Evolutionary conservation across 2,888 invertebrate species (phyloP).

Genomic region (Synanthedon myopaeformis): DNA sequence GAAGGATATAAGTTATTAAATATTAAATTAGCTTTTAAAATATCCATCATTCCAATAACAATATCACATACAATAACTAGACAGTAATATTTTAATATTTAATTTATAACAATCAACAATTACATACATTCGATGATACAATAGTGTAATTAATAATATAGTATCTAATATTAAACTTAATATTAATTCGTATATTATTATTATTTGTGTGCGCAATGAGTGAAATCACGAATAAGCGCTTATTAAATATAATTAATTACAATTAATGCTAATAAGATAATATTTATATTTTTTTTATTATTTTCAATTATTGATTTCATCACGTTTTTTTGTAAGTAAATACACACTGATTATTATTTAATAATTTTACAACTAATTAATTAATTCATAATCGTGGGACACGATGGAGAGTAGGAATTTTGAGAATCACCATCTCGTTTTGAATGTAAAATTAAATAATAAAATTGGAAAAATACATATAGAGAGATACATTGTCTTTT

Average conservation of each 20-base stretch:
- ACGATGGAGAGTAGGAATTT: no score
- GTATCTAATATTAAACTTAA: conserved; percentile 25
- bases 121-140: conserved; percentile 59
- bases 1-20: conserved; percentile 52
- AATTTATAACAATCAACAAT: conserved; percentile 57
- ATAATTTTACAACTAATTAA: neutral
- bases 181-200: conserved; percentile 49
- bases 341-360: neutral
- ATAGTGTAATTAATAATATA: conserved; percentile 28
- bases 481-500: no score
- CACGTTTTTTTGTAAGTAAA: neutral
- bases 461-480: no score
- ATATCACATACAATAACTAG: conserved; percentile 67
- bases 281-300: neutral
- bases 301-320: neutral
- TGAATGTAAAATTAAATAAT: no score
- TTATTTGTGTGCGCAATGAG: conserved; percentile 51
- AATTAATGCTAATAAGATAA: neutral
- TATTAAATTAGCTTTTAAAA: conserved; percentile 49
- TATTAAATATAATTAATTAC: neutral
- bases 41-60: conserved; percentile 65
- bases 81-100: conserved; percentile 37
- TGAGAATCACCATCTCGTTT: no score
- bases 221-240: conserved; percentile 29
- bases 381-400: neutral